Evolutionary conservation across 2,113 vertebrate genomes (phyloP).

Genomic region (Chinchilla lanigera): DNA sequence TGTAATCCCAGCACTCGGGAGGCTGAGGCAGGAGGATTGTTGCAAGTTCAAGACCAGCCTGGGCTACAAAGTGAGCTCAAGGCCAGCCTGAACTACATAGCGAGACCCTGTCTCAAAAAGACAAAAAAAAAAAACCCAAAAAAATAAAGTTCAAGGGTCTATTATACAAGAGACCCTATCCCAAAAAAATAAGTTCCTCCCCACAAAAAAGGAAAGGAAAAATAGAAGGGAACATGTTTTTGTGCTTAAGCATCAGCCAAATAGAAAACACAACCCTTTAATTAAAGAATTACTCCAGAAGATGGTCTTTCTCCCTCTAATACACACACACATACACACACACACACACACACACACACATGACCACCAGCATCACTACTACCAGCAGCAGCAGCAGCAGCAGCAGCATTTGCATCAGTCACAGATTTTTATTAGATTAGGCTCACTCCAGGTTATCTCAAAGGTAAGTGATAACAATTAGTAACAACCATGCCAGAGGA

Average conservation of each 20-base stretch:
- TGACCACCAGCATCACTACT: not conserved
- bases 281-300: not conserved
- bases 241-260: not conserved
- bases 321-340: not conserved
- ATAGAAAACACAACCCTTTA: slow-evolving; percentile 46
- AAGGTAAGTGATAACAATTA: slow-evolving; percentile 2
- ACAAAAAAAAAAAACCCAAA: too few species aligned
- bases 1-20: too few species aligned
- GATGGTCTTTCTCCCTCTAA: not conserved
- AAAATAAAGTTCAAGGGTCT: not conserved
- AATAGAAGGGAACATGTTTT: not conserved
- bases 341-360: not conserved
- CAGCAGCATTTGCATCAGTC: not conserved
- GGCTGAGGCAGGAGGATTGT: too few species aligned
- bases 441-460: not conserved
- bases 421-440: slow-evolving; percentile 70
- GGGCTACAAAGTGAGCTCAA: too few species aligned
- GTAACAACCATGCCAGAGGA: not conserved
- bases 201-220: not conserved
- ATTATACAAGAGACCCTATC: not conserved
- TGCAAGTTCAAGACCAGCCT: too few species aligned
- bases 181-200: not conserved
- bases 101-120: too few species aligned
- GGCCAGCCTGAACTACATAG: too few species aligned
- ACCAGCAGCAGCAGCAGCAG: not conserved